These are phyloP conservation scores for Steinernema khuongi DNA, from an alignment of 1,140 invertebrate species.

Conservation along the genomic window DNA sequence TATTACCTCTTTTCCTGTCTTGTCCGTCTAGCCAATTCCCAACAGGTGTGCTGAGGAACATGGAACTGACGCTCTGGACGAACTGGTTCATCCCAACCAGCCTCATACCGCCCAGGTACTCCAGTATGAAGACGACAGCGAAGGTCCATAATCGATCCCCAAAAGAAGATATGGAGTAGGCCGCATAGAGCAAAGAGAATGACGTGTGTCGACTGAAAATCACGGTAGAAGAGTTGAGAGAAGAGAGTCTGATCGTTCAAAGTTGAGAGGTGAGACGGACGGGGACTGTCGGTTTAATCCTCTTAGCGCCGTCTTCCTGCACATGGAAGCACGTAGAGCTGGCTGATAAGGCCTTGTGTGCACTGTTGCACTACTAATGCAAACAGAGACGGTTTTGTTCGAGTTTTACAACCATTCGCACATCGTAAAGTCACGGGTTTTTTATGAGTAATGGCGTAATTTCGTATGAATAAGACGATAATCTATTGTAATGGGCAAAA, in stretches of 20 bases:
- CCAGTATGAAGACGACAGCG: background rate
- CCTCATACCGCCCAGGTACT: background rate
- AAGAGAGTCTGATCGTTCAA: constrained; percentile 1
- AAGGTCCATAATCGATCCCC: constrained; percentile 3
- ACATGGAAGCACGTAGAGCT: no score
- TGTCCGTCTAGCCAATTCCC: background rate
- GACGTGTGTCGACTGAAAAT: background rate
- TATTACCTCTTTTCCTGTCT: background rate
- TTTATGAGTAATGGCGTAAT: no score
- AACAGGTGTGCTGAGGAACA: background rate
- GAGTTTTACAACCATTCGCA: no score
- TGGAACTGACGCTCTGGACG: constrained; percentile 1
- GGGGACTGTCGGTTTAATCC: background rate
- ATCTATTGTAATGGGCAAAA: no score
- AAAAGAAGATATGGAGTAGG: background rate
- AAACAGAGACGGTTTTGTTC: no score
- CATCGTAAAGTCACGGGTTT: no score
- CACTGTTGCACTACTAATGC: no score
- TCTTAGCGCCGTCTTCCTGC: background rate
- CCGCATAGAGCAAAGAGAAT: background rate
- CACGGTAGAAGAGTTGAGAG: background rate
- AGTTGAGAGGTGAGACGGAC: background rate
- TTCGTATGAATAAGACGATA: no score
- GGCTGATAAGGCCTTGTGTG: no score
- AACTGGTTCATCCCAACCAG: background rate